Conservation (phyloP, 2,113 vertebrate genomes). For the Cathartes aura region DNA sequence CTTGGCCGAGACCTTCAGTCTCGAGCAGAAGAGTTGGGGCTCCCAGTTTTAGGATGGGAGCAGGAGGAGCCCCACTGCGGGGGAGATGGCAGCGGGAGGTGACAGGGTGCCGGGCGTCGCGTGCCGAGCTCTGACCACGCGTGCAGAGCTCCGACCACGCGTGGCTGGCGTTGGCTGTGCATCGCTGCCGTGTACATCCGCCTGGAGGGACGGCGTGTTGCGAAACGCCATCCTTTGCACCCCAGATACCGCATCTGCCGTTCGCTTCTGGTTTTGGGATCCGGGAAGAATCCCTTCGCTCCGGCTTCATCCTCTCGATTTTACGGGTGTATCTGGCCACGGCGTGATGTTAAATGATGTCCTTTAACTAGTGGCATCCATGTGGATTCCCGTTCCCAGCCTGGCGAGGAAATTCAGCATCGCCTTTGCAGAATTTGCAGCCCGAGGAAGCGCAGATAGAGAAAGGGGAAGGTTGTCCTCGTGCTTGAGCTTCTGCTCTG, state of each 20-base stretch:
- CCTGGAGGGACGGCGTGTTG: background rate
- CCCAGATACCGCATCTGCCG: accelerated
- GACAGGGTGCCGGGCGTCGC: accelerated
- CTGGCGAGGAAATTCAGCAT: background rate
- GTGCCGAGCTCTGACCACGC: accelerated
- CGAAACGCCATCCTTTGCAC: background rate
- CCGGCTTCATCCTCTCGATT: background rate
- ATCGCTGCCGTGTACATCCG: accelerated
- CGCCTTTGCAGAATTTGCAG: background rate
- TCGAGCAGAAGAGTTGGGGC: background rate
- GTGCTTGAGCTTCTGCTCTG: background rate
- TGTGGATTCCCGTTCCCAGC: background rate
- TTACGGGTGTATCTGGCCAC: background rate
- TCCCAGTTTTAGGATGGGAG: background rate
- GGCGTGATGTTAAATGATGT: accelerated
- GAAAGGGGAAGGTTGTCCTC: background rate
- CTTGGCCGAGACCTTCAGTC: background rate
- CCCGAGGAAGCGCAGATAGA: background rate
- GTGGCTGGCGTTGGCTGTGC: accelerated
- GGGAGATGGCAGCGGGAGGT: background rate
- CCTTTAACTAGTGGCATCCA: background rate
- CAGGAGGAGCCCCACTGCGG: background rate
- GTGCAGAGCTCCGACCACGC: accelerated
- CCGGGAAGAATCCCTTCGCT: accelerated
- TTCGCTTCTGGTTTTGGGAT: background rate